Evolutionary conservation across 2,113 vertebrate species (phyloP), one percentile per base, ranked within the genome.

Genomic region (Notarius lentiginosus): DNA sequence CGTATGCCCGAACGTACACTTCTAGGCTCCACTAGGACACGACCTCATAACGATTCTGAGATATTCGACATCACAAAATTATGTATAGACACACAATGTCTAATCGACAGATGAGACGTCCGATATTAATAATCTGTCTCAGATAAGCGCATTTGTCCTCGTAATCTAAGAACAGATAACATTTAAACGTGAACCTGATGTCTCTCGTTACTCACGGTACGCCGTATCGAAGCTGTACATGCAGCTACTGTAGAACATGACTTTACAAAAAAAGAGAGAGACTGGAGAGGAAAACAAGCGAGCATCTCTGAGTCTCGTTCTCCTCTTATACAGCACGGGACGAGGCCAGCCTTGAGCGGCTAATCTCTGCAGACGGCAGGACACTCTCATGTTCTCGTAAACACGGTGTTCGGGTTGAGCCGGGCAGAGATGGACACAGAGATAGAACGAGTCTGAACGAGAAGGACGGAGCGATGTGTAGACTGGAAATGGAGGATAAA

Each of bases 361-460:
- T 95, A 95, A 95, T 95, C 94, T 95, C 93, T 60, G 86, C 92
- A 92, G 93, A 94, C 92, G 93, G 92, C 87, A 89, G 56, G 92
- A 91, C 91, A 91, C 94, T 94, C 94, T 92, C 92, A 91, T 90
- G 90, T 93, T 93, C 90, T 91, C 91, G 93, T 95, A 95, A 95
- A 95, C 95, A 95, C 86, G 85, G 88, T 89, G 90, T 93, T 94
- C 91, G 88, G 87, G 92, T 94, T 89, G 90, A 90, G 92, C 88
- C 80, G 80, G 75, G 66, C 66, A 75, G 88, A 86, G 70, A 85
- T 77, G 79, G 47, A 15, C 30, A 34, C 68, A 70, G 58, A 61
- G 72, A 84, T 60, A 61, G 27, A 80, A 49, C 47, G 41, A 6
- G 30, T 15, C 4, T 30, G 24, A 18, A 56, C 22, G 49, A 58